A percentile compares a stretch with the other conserved stretches of the same genome.
phyloP scores from a whole-genome alignment of 2,113 vertebrate genomes.

The Grallaria varia region DNA sequence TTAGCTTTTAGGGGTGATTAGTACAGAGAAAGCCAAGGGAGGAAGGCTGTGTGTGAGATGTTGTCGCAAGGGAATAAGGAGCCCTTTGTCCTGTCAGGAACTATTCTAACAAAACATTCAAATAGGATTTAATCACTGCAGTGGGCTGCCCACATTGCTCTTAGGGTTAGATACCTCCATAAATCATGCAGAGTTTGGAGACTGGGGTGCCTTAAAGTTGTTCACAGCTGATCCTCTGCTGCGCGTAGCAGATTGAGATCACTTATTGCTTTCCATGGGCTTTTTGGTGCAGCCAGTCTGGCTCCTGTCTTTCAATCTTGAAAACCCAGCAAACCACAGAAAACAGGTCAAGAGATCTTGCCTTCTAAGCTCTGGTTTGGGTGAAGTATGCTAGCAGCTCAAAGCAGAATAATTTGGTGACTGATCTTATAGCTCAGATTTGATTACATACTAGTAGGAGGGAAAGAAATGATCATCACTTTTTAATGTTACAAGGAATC shows the following conservation, averaged over 20 bases:
- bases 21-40: conserved; percentile 15
- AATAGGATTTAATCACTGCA: conserved; percentile 60
- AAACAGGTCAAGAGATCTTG: conserved; percentile 1
- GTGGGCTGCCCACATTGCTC: conserved; percentile 31
- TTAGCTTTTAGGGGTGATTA: conserved; percentile 63
- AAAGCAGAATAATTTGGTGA: conserved; percentile 37
- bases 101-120: conserved; percentile 64
- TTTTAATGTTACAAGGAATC: background rate
- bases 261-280: conserved; percentile 5
- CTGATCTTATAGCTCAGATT: background rate
- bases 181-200: conserved; percentile 66
- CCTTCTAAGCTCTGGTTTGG: background rate
- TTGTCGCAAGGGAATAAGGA: conserved; percentile 27
- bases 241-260: background rate
- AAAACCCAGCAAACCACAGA: conserved; percentile 39
- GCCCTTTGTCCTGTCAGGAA: conserved; percentile 66
- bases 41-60: background rate
- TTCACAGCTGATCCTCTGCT: conserved; percentile 38
- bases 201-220: conserved; percentile 1
- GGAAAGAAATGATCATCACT: background rate
- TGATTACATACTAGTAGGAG: background rate
- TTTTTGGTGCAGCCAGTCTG: background rate
- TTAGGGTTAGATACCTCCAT: conserved; percentile 57
- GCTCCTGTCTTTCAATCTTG: background rate
- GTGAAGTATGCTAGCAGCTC: background rate